phyloP scores from a whole-genome alignment of 2,797 vertebrate genomes.

The Neopelma chrysocephalum region DNA sequence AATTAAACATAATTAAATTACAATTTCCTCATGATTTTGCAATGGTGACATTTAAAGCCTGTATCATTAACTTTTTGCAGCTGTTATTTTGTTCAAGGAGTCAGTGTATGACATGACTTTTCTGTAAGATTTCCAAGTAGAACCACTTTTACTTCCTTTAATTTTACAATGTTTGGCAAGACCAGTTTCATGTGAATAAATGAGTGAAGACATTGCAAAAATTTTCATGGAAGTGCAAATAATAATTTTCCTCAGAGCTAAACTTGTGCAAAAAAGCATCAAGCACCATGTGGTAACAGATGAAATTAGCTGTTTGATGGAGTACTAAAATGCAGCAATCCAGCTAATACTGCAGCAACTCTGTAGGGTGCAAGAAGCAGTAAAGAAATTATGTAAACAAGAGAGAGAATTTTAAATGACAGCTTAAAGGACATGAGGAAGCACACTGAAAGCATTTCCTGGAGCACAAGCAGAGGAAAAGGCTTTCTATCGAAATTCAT shows the following conservation, averaged over 20 bases:
- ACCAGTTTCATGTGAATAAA: background rate
- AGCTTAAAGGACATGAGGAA: background rate
- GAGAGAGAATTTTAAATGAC: background rate
- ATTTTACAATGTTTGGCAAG: background rate
- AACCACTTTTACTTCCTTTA: background rate
- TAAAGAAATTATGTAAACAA: background rate
- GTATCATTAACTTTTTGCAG: slow-evolving; percentile 23
- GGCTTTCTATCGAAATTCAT: background rate
- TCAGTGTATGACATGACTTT: background rate
- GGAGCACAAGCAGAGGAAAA: background rate
- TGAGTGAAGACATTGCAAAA: background rate
- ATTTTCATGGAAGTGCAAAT: background rate
- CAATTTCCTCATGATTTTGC: slow-evolving; percentile 13
- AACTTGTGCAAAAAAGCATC: background rate
- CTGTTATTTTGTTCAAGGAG: slow-evolving; percentile 39
- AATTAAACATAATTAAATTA: background rate
- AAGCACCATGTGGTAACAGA: background rate
- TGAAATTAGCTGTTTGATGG: background rate
- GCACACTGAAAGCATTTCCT: background rate
- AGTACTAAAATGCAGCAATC: background rate
- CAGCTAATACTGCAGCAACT: background rate
- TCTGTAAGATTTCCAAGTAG: slow-evolving; percentile 9
- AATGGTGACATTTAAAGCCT: background rate
- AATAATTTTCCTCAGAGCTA: background rate
- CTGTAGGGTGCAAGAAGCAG: background rate